A percentile compares a stretch with the other conserved stretches of the same genome.
These are phyloP conservation scores for Drosophila seclusa DNA, from an alignment of 2,888 invertebrate species.

Conservation along the genomic window DNA sequence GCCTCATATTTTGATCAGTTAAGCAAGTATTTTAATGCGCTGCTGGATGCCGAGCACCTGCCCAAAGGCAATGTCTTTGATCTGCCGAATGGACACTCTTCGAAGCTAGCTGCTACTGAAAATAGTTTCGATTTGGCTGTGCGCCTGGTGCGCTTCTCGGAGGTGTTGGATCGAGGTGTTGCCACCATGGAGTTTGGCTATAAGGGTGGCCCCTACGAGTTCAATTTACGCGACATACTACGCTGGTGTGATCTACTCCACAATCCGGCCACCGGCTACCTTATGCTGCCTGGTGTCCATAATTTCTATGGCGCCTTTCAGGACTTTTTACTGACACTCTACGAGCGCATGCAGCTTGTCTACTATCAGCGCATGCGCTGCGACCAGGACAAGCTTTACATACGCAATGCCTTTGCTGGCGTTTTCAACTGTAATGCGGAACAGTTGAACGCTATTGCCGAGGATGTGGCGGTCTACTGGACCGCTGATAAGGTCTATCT, in stretches of 20 bases:
- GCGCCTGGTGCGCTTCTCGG: slow-evolving; percentile 92
- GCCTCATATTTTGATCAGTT: slow-evolving; percentile 73
- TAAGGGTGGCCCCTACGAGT: slow-evolving; percentile 97
- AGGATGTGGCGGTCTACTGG: slow-evolving; percentile 87
- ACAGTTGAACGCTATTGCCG: slow-evolving; percentile 83
- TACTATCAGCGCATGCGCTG: slow-evolving; percentile 95
- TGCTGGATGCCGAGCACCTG: slow-evolving; percentile 40
- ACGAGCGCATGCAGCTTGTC: slow-evolving; percentile 89
- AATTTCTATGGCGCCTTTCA: slow-evolving; percentile 64
- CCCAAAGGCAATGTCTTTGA: slow-evolving; percentile 65
- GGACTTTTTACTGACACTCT: slow-evolving; percentile 79
- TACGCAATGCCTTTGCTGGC: slow-evolving; percentile 86
- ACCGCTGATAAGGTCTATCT: slow-evolving; percentile 87
- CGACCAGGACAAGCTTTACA: slow-evolving; percentile 90
- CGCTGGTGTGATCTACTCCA: slow-evolving; percentile 95
- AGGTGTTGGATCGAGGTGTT: slow-evolving; percentile 88
- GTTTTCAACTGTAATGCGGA: slow-evolving; percentile 85
- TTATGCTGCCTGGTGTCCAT: slow-evolving; percentile 29
- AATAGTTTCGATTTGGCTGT: slow-evolving; percentile 86
- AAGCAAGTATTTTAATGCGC: slow-evolving; percentile 45
- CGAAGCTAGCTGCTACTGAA: neutral
- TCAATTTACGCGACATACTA: slow-evolving; percentile 97
- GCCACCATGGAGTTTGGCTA: slow-evolving; percentile 90
- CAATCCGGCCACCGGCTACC: slow-evolving; percentile 80
- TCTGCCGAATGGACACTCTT: slow-evolving; percentile 14